A percentile compares a stretch with the other conserved stretches of the same genome.
phyloP scores from a whole-genome alignment of 1,140 invertebrate species.

The Formica selysi region DNA sequence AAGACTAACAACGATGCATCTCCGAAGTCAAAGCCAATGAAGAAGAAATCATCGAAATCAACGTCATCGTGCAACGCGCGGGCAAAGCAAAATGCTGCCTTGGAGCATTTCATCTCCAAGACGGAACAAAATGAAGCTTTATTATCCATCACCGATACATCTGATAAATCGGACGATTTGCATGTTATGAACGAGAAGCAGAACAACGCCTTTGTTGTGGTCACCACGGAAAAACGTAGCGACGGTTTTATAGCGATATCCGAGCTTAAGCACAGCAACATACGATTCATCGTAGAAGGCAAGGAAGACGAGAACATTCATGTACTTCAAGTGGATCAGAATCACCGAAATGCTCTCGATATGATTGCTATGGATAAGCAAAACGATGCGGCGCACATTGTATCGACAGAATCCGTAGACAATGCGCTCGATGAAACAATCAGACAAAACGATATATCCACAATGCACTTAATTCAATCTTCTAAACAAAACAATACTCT shows the following conservation, averaged over 20 bases:
- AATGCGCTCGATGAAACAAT: constrained; percentile 57
- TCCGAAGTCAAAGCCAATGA: constrained; percentile 78
- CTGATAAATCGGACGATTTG: constrained; percentile 66
- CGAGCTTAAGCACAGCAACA: constrained; percentile 62
- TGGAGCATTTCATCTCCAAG: constrained; percentile 56
- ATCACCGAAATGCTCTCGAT: constrained; percentile 54
- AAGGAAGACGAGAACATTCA: constrained; percentile 70
- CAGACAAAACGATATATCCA: constrained; percentile 62
- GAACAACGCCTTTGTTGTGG: constrained; percentile 75
- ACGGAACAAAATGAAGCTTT: constrained; percentile 77
- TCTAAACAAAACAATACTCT: constrained; percentile 74
- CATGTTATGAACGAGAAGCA: constrained; percentile 71
- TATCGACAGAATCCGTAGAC: constrained; percentile 41
- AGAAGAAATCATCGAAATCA: constrained; percentile 71
- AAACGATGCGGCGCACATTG: constrained; percentile 38
- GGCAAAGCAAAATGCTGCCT: constrained; percentile 41
- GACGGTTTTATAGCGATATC: constrained; percentile 65
- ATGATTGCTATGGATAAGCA: constrained; percentile 63
- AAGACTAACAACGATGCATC: constrained; percentile 78
- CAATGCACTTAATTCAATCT: constrained; percentile 75
- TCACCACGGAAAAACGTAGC: constrained; percentile 65
- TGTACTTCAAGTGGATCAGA: constrained; percentile 61
- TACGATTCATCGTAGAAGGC: constrained; percentile 63
- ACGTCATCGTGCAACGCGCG: neutral
- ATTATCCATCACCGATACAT: constrained; percentile 76